Evolutionary conservation across 2,113 vertebrate genomes (phyloP), one percentile per base, ranked within the genome.

Genomic region (Oncorhynchus kisutch): DNA sequence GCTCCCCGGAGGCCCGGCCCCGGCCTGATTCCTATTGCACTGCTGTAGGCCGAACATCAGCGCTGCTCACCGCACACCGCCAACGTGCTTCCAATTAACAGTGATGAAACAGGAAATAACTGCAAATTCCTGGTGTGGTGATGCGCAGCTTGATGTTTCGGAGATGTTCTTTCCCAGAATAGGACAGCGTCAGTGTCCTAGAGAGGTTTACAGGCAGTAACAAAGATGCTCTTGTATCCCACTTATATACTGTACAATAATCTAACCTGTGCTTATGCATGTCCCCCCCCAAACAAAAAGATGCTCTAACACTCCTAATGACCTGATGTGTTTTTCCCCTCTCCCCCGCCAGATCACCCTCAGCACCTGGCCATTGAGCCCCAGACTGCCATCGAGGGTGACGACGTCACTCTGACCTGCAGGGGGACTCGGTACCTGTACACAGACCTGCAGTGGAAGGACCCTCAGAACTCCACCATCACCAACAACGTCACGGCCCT

Each of bases 391-490:
- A 90, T 95, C 1, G 93, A 93, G 67, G 94, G 95, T 2, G 90
- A 87, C 0, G 73, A 96, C 0, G 68, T 94, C 16, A 90, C 1
- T 2, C 82, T 98, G 77, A 94, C 88, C 64, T 98, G 96, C 86
- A 77, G 84, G 12, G 94, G 93, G 6, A 90, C 95, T 57, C 94
- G 88, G 71, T 96, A 94, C 87, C 91, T 96, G 73, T 96, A 95
- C 85, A 92, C 87, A 1, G 80, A 90, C 29, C 87, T 96, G 20
- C 81, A 62, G 29, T 98, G 96, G 96, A 79, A 92, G 29, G 83
- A 92, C 78, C 91, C 94, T 7, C 83, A 74, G 67, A 88, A 90
- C 49, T 83, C 78, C 77, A 88, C 12, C 0, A 71, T 94, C 66
- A 90, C 82, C 0, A 0, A 64, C 0, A 24, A 8, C 2, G 64